phyloP scores from a whole-genome alignment of 1,140 invertebrate species.

The Eumeta japonica region DNA sequence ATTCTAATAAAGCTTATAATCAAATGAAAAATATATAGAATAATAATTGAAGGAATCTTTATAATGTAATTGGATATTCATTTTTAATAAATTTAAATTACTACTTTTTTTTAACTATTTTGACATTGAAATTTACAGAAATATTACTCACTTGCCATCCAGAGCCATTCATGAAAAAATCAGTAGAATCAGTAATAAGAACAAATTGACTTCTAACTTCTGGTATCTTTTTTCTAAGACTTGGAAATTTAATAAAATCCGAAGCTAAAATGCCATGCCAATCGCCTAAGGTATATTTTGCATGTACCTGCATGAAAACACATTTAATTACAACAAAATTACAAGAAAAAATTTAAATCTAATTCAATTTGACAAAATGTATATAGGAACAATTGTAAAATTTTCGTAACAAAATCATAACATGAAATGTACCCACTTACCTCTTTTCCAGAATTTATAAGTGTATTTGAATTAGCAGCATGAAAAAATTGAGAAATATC shows the following conservation, averaged over 20 bases:
- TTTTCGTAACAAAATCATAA: no score
- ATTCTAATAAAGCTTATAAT: no score
- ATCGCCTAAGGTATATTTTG: conserved; percentile 42
- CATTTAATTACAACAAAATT: no score
- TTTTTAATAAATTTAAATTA: no score
- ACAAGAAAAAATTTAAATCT: no score
- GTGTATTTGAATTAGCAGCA: background rate
- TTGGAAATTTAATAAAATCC: conserved; percentile 35
- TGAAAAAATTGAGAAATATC: background rate
- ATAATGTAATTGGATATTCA: background rate
- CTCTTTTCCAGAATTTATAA: no score
- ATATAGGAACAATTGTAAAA: no score
- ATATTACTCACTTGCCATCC: conserved; percentile 32
- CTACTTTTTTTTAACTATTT: no score
- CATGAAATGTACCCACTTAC: no score
- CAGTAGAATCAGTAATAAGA: conserved; percentile 39
- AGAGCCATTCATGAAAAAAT: conserved; percentile 43
- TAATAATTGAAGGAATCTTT: conserved; percentile 2
- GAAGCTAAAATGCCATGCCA: conserved; percentile 37
- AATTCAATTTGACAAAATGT: no score
- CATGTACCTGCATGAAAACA: conserved; percentile 45
- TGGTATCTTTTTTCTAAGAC: conserved; percentile 22
- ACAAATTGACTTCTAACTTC: conserved; percentile 40
- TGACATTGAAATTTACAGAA: conserved; percentile 2
- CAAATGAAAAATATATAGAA: no score